A percentile compares a stretch with the other conserved stretches of the same genome.
Conservation (phyloP, 2,888 invertebrate species). For the Rhamnusium bicolor region DNA sequence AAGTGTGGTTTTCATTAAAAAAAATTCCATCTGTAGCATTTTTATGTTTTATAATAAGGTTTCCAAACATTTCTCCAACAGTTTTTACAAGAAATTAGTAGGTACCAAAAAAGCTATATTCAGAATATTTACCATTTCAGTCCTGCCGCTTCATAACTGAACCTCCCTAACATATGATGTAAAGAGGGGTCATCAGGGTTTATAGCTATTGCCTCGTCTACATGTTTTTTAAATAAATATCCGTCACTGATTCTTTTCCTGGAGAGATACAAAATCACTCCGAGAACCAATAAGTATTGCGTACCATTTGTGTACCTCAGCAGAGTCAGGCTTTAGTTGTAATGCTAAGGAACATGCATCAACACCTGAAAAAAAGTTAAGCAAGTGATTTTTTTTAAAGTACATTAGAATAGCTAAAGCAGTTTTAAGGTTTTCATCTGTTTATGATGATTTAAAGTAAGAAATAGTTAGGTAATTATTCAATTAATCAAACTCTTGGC, state of each 20-base stretch:
- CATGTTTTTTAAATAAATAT: constrained; percentile 78
- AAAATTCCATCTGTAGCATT: too few relatives aligned
- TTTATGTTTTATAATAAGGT: too few relatives aligned
- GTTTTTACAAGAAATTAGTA: too few relatives aligned
- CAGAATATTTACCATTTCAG: constrained; percentile 64
- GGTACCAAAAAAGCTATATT: too few relatives aligned
- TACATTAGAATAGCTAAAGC: too few relatives aligned
- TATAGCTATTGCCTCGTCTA: constrained; percentile 77
- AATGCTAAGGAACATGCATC: constrained; percentile 75
- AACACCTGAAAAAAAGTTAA: constrained; percentile 72
- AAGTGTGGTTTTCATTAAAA: too few relatives aligned
- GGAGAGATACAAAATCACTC: constrained; percentile 75
- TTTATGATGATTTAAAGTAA: too few relatives aligned
- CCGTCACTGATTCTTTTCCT: constrained; percentile 79
- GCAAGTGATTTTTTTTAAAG: too few relatives aligned
- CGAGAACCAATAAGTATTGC: constrained; percentile 77
- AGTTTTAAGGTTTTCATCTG: too few relatives aligned
- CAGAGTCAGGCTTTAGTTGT: constrained; percentile 70
- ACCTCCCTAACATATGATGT: constrained; percentile 81
- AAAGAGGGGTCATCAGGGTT: constrained; percentile 77
- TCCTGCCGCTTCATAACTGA: constrained; percentile 76
- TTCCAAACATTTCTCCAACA: too few relatives aligned
- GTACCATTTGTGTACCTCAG: constrained; percentile 82
- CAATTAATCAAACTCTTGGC: too few relatives aligned
- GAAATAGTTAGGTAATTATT: too few relatives aligned